Percentiles rank a stretch among this genome's conserved stretches.
Conservation (phyloP, 37 sponge, comb jelly and placozoan genomes). For the Hormiphora californensis region DNA sequence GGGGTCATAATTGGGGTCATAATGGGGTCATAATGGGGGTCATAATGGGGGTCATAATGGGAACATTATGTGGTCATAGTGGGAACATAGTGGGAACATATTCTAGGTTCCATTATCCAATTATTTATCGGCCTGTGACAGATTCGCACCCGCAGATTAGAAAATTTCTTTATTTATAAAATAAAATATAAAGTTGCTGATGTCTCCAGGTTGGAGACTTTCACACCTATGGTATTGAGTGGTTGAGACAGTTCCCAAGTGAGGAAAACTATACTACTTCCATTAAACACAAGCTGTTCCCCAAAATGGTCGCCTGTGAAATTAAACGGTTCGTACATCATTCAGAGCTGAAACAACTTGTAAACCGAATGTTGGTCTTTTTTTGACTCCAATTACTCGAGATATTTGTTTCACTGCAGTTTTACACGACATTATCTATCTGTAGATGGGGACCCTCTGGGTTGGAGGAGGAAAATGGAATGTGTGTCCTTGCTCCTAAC, state of each 20-base stretch:
- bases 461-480: conserved; percentile 38
- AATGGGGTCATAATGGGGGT: too few species aligned
- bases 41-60: too few species aligned
- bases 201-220: conserved; percentile 35
- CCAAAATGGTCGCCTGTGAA: conserved; percentile 50
- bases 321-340: conserved; percentile 3
- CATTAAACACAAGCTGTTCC: conserved; percentile 50
- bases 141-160: too few species aligned
- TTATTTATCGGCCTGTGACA: too few species aligned
- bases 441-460: conserved; percentile 23
- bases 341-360: not conserved
- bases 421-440: not conserved
- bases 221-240: conserved; percentile 8
- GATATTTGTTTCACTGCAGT: not conserved
- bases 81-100: too few species aligned
- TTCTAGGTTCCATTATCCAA: too few species aligned
- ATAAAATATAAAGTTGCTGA: too few species aligned
- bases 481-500: conserved; percentile 39
- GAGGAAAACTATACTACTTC: conserved; percentile 20
- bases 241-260: conserved; percentile 31
- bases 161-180: too few species aligned
- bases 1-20: too few species aligned
- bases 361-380: not conserved
- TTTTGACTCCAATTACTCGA: not conserved
- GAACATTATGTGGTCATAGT: too few species aligned